phyloP scores from a whole-genome alignment of 2,888 invertebrate genomes.

The Dicranocentrus wangi region DNA sequence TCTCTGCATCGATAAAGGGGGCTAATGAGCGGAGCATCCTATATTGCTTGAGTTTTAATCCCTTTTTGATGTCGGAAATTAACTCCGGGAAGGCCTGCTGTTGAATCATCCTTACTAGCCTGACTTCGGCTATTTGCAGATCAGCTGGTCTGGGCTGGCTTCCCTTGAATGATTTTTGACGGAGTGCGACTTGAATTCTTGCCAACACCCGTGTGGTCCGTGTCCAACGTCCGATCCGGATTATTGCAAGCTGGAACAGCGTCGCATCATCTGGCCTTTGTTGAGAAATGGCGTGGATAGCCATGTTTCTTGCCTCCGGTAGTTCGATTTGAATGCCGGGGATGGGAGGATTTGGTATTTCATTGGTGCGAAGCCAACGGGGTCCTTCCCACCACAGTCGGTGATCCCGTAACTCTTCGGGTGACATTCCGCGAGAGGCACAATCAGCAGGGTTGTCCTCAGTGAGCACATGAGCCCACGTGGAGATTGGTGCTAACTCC shows the following conservation, averaged over 20 bases:
- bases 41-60: neutral
- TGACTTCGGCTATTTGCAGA: neutral
- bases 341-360: neutral
- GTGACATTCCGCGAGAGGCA: slow-evolving; percentile 69
- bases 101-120: neutral
- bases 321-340: neutral
- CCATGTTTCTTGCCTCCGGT: too few species aligned
- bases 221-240: neutral
- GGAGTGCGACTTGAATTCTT: neutral
- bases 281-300: too few species aligned
- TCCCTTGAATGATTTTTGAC: neutral
- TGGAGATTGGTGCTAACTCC: slow-evolving; percentile 20
- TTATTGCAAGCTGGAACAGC: neutral
- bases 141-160: neutral
- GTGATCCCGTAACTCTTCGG: slow-evolving; percentile 37
- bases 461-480: slow-evolving; percentile 71
- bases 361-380: slow-evolving; percentile 51
- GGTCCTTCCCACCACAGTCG: slow-evolving; percentile 73
- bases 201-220: neutral
- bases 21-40: neutral
- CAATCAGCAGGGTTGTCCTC: slow-evolving; percentile 73
- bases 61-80: neutral
- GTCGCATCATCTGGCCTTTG: too few species aligned
- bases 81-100: neutral
- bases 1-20: neutral